Conservation (phyloP, 2,888 invertebrate species). For the Dryadula phaetusa region DNA sequence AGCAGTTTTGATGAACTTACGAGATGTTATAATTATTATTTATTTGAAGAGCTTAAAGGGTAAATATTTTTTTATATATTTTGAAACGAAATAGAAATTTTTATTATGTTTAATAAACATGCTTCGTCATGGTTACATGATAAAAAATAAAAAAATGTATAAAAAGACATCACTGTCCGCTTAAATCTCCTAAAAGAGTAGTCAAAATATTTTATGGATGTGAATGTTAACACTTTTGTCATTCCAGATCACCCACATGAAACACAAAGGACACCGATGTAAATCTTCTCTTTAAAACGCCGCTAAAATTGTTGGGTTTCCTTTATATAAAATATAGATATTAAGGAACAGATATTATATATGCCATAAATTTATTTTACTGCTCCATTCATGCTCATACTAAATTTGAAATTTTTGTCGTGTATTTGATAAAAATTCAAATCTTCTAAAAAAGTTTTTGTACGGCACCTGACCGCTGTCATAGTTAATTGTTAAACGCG, state of each 20-base stretch:
- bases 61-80: conserved; percentile 41
- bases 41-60: conserved; percentile 38
- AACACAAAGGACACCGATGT: conserved; percentile 74
- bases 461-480: conserved; percentile 77
- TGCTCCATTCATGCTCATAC: conserved; percentile 55
- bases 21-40: conserved; percentile 53
- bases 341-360: conserved; percentile 67
- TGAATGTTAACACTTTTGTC: conserved; percentile 82
- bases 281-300: conserved; percentile 71
- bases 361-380: conserved; percentile 70
- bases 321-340: conserved; percentile 77
- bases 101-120: background rate
- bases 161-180: conserved; percentile 53
- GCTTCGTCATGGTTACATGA: background rate
- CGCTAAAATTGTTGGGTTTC: conserved; percentile 63
- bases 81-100: background rate
- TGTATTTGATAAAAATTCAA: conserved; percentile 64
- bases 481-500: conserved; percentile 72
- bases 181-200: conserved; percentile 70
- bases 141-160: conserved; percentile 7
- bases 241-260: conserved; percentile 73
- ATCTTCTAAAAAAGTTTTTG: conserved; percentile 58
- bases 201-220: conserved; percentile 82
- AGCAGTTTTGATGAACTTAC: conserved; percentile 62
- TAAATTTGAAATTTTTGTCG: conserved; percentile 53